Conservation (phyloP, 1,140 invertebrate genomes). For the Saccostrea glomerata region DNA sequence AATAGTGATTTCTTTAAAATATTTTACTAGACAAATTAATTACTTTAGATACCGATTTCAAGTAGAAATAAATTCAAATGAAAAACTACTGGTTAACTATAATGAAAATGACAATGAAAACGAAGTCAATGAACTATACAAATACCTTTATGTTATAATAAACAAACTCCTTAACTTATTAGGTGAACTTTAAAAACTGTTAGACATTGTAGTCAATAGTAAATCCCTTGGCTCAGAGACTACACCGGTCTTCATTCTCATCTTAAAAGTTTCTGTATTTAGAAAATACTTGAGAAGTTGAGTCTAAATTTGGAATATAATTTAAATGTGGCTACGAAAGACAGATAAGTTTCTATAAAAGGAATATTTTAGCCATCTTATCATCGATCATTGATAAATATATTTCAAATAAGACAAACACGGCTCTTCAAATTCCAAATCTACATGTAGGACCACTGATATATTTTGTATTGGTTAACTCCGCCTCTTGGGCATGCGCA, state of each 20-base stretch:
- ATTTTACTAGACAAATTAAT: no score
- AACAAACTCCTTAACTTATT: no score
- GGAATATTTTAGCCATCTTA: background rate
- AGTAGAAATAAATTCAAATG: no score
- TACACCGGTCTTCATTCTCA: background rate
- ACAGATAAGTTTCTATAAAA: background rate
- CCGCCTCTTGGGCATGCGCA: conserved; percentile 20
- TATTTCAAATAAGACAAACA: conserved; percentile 10
- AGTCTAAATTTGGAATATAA: background rate
- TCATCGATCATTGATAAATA: background rate
- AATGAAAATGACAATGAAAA: no score
- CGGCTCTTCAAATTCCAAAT: background rate
- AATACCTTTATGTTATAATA: no score
- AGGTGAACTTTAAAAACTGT: no score
- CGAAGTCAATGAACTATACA: no score
- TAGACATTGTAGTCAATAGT: no score
- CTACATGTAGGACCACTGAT: background rate
- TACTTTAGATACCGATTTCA: no score
- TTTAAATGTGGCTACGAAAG: background rate
- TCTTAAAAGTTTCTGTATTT: background rate
- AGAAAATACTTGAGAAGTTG: conserved; percentile 21
- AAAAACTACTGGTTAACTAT: no score
- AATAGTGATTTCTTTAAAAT: no score
- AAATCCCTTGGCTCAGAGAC: no score
- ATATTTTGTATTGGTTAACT: background rate